A percentile compares a stretch with the other conserved stretches of the same genome.
Evolutionary conservation across 2,797 vertebrate genomes (phyloP).

Genomic region (Catamblyrhynchus diadema): DNA sequence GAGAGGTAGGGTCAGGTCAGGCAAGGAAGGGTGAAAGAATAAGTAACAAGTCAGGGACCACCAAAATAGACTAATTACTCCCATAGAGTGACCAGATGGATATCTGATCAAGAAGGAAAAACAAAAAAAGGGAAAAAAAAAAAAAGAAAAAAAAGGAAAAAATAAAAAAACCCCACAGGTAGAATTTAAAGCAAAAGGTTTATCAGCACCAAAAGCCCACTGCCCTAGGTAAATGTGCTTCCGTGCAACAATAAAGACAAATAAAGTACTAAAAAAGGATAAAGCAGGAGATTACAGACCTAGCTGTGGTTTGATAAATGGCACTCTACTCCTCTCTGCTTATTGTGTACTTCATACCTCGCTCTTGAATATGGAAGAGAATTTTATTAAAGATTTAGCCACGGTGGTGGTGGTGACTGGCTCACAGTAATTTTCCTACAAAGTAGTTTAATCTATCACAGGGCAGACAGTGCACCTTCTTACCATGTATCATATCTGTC

Average conservation of each 20-base stretch:
- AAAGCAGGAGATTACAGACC: conserved; percentile 80
- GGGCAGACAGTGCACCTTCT: conserved; percentile 97
- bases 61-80: conserved; percentile 65
- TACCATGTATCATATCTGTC: conserved; percentile 97
- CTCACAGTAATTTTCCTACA: conserved; percentile 99
- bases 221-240: conserved; percentile 74
- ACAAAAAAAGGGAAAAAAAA: rapidly evolving
- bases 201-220: conserved; percentile 65
- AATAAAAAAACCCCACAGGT: background rate
- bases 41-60: conserved; percentile 43
- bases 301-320: conserved; percentile 84
- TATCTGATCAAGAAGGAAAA: background rate
- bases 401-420: conserved; percentile 91
- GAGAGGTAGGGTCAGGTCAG: background rate
- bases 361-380: conserved; percentile 95
- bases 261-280: conserved; percentile 77
- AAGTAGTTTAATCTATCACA: conserved; percentile 99
- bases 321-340: conserved; percentile 80
- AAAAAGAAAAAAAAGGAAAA: rapidly evolving
- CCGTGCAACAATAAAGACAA: conserved; percentile 78
- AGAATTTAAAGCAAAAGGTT: conserved; percentile 62
- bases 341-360: conserved; percentile 85
- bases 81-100: conserved; percentile 20
- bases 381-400: conserved; percentile 99
- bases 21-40: conserved; percentile 24